phyloP scores from a whole-genome alignment of 2,113 vertebrate genomes.

The Scortum barcoo region DNA sequence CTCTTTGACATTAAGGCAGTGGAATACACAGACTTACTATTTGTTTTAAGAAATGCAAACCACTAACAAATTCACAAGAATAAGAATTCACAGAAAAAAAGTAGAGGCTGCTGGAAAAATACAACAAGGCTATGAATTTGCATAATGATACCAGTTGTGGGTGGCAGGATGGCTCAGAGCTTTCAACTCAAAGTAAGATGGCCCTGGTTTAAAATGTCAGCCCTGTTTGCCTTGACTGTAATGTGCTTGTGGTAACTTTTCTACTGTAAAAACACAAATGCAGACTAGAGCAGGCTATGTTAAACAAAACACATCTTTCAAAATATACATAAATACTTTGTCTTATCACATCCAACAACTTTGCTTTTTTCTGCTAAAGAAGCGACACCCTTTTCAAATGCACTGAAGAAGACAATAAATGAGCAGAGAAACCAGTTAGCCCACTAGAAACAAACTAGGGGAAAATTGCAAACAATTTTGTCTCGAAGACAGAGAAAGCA shows the following conservation, averaged over 20 bases:
- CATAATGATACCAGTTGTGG: neutral
- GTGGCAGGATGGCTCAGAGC: neutral
- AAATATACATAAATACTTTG: neutral
- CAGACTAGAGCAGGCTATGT: neutral
- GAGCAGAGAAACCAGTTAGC: neutral
- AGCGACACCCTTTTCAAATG: neutral
- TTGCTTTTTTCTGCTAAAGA: neutral
- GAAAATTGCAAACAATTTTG: neutral
- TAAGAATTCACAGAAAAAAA: neutral
- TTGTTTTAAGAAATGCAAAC: neutral
- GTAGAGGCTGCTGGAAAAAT: neutral
- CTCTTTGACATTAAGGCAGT: neutral
- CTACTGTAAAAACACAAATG: slow-evolving; percentile 2
- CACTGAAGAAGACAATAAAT: neutral
- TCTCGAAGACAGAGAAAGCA: neutral
- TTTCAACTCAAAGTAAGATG: neutral
- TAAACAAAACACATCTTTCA: neutral
- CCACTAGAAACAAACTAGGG: neutral
- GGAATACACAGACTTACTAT: neutral
- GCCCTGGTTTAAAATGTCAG: slow-evolving; percentile 1
- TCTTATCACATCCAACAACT: neutral
- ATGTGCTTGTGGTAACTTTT: neutral
- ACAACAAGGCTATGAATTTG: neutral
- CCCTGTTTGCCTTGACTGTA: slow-evolving; percentile 10
- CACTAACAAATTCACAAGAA: neutral